These are phyloP conservation scores for Hexactinellida sp. DNA, from an alignment of 37 sponge, comb jelly and placozoan genomes.

Conservation along the genomic window DNA sequence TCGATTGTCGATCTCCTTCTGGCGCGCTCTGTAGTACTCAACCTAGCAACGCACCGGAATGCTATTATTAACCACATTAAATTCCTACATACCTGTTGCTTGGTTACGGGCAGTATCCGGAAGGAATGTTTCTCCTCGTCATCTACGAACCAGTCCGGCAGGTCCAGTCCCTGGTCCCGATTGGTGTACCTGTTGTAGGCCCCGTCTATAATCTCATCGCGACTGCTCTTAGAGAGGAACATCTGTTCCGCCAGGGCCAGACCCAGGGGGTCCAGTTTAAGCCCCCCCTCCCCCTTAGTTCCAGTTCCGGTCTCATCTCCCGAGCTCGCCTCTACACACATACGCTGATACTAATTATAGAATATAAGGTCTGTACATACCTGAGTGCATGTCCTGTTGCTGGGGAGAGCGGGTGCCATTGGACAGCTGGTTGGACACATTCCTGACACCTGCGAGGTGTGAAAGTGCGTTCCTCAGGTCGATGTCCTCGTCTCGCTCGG, in stretches of 20 bases:
- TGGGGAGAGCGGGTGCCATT: not conserved
- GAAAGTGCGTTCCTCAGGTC: not conserved
- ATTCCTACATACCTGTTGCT: slow-evolving; percentile 33
- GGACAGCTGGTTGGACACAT: not conserved
- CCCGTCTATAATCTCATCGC: slow-evolving; percentile 72
- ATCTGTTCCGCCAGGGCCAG: slow-evolving; percentile 70
- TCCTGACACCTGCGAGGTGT: not conserved
- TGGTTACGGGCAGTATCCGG: slow-evolving; percentile 76
- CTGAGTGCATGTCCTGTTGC: not conserved
- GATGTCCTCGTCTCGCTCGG: not conserved
- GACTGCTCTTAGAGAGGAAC: slow-evolving; percentile 64
- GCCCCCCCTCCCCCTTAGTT: too few relatives aligned
- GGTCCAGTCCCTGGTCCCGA: slow-evolving; percentile 38
- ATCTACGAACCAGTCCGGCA: slow-evolving; percentile 89
- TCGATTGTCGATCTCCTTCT: slow-evolving; percentile 75
- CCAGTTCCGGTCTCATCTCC: slow-evolving; percentile 4
- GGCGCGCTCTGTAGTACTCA: slow-evolving; percentile 44
- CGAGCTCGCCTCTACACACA: not conserved
- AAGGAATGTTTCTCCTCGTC: slow-evolving; percentile 69
- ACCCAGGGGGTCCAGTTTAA: slow-evolving; percentile 62
- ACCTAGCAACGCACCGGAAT: slow-evolving; percentile 27
- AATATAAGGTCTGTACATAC: not conserved
- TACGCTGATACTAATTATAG: too few relatives aligned
- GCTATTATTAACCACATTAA: not conserved
- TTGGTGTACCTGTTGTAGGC: slow-evolving; percentile 73